Base-by-base conservation (phyloP, 2,113 vertebrate species). In the Aix galericulata region DNA sequence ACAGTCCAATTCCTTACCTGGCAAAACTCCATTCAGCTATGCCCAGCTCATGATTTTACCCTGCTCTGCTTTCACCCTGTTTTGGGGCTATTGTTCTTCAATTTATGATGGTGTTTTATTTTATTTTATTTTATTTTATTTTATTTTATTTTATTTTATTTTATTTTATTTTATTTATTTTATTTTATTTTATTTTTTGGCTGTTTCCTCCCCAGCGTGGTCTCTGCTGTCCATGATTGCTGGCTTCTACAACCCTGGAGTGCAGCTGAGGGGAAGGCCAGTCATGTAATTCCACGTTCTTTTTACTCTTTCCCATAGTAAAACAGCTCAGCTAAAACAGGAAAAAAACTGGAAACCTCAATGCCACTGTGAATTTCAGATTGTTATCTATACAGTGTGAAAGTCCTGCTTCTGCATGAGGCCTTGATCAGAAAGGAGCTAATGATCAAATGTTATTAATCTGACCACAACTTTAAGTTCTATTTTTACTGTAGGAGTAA, bases 371-470 rank as follows among this genome's bases (percentile, higher is more conserved):
- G 38, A 53, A 34, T 13, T 62, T 75, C 73, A 77, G 59, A 32
- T 67, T 18, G 26, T n/a, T 58, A 12, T 29, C 7, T 74, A 3
- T 79, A 82, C 38, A 53, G 38, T 20, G 36, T 59, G 75, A 89
- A 91, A 88, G 60, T 73, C 21, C 29, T 75, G 12, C 13, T 81
- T 50, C 62, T 82, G 46, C 58, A 14, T 17, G 42, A 42, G 44
- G 32, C 26, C 36, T 13, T 20, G 50, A 67, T 79, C 82, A 79
- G 67, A 77, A 89, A 73, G 50, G 53, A 87, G 53, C 11, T 52
- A 53, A 73, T 58, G 78, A 88, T 73, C 13, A 34, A 34, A 50
- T 6, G 62, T 89, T 94, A 88, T 93, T 87, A 69, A 86, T 13
- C 23, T 0, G 1, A 58, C 15, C 6, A 1, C 8, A n/a, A 32